Evolutionary conservation across 2,888 invertebrate species (phyloP), one percentile per base, ranked within the genome.

Genomic region (Tetramorium bicarinatum): DNA sequence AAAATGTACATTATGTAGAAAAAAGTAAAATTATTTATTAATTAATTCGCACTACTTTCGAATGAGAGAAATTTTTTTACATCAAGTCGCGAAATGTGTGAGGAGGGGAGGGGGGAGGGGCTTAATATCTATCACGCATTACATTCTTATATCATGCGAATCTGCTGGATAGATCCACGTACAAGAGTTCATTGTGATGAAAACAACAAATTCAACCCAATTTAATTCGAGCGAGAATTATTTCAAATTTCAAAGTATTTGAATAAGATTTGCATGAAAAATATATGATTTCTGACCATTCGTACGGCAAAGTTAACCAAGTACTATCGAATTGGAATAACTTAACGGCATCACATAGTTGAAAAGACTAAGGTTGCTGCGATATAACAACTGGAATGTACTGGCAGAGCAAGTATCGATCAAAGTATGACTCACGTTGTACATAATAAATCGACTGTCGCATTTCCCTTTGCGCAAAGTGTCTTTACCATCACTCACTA

Each of bases 361-460:
- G 62, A 59, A 79, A 59, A 72, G 59, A 79, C 79, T 62, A 25
- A 79, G 11, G 77, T 44, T 59, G n/a, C 44, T 41, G 66, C 21
- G n/a, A 52, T 56, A 38, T 64, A 64, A 56, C 66, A 59, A 79
- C 80, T 29, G 62, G 41, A 62, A 62, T 56, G 77, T 75, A 64
- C 61, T 54, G 25, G 59, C 66, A 56, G 41, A 64, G 77, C 38
- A 77, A 38, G 38, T 82, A 82, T 82, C 80, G 82, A 82, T 80
- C 82, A 79, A 81, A 54, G 66, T 77, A 82, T 82, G 82, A 82
- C 64, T 82, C 80, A 80, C 59, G 80, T 79, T 79, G 80, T 82
- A 82, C 82, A 82, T 82, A 82, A 82, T 82, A 79, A 56, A 82
- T 82, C 66, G 56, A 80, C 82, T 56, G 41, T 82, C 44, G 82